phyloP scores from a whole-genome alignment of 2,113 vertebrate genomes.

The Malaclemys terrapin region DNA sequence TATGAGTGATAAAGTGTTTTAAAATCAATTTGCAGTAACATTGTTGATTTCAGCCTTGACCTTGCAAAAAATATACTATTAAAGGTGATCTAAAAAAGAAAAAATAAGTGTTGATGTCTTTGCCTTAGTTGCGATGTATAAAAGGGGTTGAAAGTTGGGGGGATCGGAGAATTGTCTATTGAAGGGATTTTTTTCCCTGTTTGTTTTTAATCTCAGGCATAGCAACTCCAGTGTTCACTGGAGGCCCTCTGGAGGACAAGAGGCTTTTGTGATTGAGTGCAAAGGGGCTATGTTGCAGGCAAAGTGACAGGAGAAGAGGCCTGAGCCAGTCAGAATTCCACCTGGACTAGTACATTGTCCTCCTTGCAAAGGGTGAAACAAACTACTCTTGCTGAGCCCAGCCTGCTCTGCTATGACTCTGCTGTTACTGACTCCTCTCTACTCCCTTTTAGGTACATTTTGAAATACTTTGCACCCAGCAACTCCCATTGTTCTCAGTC shows the following conservation, averaged over 20 bases:
- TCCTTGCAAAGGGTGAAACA: neutral
- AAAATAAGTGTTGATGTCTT: neutral
- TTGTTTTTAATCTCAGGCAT: neutral
- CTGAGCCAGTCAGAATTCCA: neutral
- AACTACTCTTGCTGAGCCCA: neutral
- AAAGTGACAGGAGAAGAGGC: neutral
- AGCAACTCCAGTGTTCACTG: neutral
- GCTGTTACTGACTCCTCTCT: neutral
- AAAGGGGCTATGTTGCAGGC: neutral
- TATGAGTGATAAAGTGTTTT: neutral
- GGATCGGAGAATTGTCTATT: neutral
- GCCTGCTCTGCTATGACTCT: neutral
- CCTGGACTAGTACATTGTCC: neutral
- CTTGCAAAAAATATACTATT: neutral
- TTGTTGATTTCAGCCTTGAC: constrained; percentile 12
- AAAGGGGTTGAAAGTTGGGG: neutral
- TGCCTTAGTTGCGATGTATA: neutral
- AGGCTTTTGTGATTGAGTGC: neutral
- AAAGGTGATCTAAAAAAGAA: neutral
- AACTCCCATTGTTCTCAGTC: neutral
- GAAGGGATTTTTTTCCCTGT: neutral
- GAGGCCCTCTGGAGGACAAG: neutral
- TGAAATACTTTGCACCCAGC: neutral
- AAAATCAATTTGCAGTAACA: neutral
- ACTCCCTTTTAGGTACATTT: neutral